A percentile compares a stretch with the other conserved stretches of the same genome.
Conservation (phyloP, 2,888 invertebrate genomes). For the Ceriagrion tenellum region DNA sequence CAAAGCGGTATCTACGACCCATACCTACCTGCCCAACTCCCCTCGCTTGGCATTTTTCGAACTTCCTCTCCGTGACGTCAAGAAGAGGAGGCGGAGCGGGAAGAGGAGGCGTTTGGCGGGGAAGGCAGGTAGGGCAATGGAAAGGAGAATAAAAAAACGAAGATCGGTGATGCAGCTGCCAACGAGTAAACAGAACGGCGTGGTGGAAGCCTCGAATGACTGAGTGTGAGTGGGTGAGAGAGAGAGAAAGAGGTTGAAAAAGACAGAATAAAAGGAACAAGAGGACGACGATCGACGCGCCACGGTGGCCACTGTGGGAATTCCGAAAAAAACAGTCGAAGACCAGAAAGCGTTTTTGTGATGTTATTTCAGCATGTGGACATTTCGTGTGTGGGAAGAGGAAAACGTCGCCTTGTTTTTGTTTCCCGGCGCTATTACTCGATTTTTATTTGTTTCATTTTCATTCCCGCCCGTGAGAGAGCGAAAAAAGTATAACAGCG, state of each 20-base stretch:
- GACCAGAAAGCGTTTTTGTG: not conserved
- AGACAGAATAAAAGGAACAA: not conserved
- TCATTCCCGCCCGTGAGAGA: not conserved
- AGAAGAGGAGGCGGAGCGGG: not conserved
- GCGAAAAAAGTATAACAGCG: not conserved
- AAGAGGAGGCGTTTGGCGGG: not conserved
- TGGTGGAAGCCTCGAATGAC: not conserved
- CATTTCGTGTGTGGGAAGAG: not conserved
- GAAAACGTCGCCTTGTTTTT: not conserved
- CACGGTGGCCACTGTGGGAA: not conserved
- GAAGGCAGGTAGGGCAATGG: not conserved
- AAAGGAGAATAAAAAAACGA: not conserved
- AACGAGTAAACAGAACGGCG: not conserved
- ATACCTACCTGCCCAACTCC: not conserved
- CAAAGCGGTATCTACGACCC: not conserved
- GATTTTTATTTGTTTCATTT: not conserved
- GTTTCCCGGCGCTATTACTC: not conserved
- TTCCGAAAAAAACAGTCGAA: not conserved
- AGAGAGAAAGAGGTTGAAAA: not conserved
- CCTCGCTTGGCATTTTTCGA: conserved; percentile 25
- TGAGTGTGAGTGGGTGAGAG: too few relatives aligned
- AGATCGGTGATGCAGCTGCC: conserved; percentile 35
- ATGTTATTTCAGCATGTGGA: conserved; percentile 2
- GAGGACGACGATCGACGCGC: not conserved
- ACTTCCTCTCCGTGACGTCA: conserved; percentile 43